These are phyloP conservation scores for Poecilobothrus nobilitatus DNA, from an alignment of 2,888 invertebrate species.

Conservation along the genomic window DNA sequence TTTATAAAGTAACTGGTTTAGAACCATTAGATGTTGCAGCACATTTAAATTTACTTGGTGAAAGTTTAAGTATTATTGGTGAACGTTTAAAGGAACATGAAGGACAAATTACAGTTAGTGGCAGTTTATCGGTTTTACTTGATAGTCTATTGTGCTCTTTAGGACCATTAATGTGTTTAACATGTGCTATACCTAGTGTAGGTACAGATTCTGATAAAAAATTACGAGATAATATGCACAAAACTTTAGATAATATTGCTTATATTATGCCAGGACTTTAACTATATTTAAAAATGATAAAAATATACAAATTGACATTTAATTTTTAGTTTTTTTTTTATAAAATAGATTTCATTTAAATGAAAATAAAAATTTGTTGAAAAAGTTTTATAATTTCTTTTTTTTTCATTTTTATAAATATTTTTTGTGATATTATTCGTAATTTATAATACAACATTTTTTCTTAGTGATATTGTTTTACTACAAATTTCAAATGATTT, in stretches of 20 bases:
- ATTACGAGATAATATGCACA: slow-evolving; percentile 47
- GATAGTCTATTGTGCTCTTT: slow-evolving; percentile 88
- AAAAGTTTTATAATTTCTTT: not conserved
- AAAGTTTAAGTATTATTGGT: slow-evolving; percentile 88
- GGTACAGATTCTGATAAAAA: slow-evolving; percentile 54
- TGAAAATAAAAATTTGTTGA: not conserved
- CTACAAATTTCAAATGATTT: too few relatives aligned
- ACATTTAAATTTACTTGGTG: slow-evolving; percentile 82
- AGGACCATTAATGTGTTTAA: slow-evolving; percentile 78
- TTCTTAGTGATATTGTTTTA: too few relatives aligned
- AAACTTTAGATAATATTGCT: slow-evolving; percentile 86
- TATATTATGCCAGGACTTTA: slow-evolving; percentile 84
- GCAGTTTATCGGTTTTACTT: slow-evolving; percentile 82
- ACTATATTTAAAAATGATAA: slow-evolving; percentile 18
- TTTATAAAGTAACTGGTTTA: slow-evolving; percentile 62
- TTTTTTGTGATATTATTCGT: too few relatives aligned
- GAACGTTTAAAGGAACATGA: slow-evolving; percentile 88
- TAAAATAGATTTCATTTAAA: too few relatives aligned
- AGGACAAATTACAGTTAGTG: slow-evolving; percentile 92
- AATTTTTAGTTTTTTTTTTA: too few relatives aligned
- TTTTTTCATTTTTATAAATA: not conserved
- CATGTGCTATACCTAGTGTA: slow-evolving; percentile 71
- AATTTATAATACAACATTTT: too few relatives aligned
- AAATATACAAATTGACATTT: not conserved
- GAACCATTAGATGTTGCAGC: slow-evolving; percentile 86